A percentile compares a stretch with the other conserved stretches of the same genome.
phyloP scores from a whole-genome alignment of 2,888 invertebrate species.

The Lordiphosa andalusiaca region DNA sequence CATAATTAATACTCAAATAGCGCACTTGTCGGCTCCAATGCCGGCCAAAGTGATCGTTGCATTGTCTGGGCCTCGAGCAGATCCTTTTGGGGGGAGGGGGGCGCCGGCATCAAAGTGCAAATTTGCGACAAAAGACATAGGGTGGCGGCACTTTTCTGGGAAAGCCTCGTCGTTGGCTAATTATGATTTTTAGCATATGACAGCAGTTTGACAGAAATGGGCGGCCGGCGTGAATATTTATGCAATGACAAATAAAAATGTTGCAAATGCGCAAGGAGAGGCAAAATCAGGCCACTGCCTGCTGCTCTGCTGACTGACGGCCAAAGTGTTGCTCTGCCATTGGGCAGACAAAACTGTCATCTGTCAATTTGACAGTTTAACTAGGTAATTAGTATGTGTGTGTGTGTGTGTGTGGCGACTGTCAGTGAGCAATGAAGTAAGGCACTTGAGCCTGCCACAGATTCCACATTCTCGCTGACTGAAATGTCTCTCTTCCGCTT shows the following conservation, averaged over 20 bases:
- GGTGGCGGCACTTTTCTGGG: conserved; percentile 51
- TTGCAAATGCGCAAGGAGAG: conserved; percentile 48
- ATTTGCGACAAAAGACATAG: conserved; percentile 43
- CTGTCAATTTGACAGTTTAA: conserved; percentile 79
- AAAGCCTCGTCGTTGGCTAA: conserved; percentile 61
- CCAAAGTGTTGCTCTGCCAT: conserved; percentile 59
- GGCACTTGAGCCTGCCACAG: conserved; percentile 68
- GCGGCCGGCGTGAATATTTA: conserved; percentile 29
- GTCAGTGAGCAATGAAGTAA: conserved; percentile 66
- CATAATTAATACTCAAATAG: conserved; percentile 80
- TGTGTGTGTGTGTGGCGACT: conserved; percentile 27
- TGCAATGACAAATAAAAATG: conserved; percentile 64
- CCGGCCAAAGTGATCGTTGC: conserved; percentile 36
- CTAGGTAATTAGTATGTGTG: conserved; percentile 75
- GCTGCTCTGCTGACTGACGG: conserved; percentile 43
- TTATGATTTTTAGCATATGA: conserved; percentile 61
- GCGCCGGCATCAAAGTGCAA: conserved; percentile 38
- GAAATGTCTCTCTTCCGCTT: conserved; percentile 77
- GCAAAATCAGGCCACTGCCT: conserved; percentile 42
- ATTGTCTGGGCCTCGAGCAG: conserved; percentile 16
- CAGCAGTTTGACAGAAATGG: conserved; percentile 65
- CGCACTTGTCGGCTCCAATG: no score
- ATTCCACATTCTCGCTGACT: conserved; percentile 46
- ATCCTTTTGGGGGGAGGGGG: conserved; percentile 1
- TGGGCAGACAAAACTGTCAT: conserved; percentile 72